Evolutionary conservation across 2,888 invertebrate species (phyloP), one percentile per base, ranked within the genome.

Genomic region (Caenorhabditis auriculariae): DNA sequence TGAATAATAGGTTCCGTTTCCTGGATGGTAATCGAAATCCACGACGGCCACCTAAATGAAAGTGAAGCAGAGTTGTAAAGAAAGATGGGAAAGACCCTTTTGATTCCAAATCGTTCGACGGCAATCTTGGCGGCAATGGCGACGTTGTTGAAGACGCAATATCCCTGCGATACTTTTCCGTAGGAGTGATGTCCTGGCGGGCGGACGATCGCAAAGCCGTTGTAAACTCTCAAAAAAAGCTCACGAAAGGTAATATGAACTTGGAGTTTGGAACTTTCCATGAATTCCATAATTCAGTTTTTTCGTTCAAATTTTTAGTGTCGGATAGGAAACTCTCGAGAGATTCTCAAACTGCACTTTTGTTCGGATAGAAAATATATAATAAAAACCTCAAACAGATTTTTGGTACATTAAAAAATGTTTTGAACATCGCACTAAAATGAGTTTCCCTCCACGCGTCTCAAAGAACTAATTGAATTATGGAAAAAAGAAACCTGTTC

Each of bases 91-190:
- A 21, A 41, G 15, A 17, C 62, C 41, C 48, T 67, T 45, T 63
- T 54, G 23, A 74, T 54, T 21, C 69, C 72, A 15, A 72, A 44
- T 17, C 52, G 45, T 45, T 74, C 71, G 23, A 74, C 52, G 0
- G 74, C 86, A 64, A 91, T 86, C 81, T 91, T 88, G 19, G 95
- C 93, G 45, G 96, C 94, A 75, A 96, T 90, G 42, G 93, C 93
- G 55, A 96, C 89, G 51, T 93, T 92, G 86, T 98, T 98, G 86
- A 96, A 98, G 86, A 93, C 95, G 84, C 98, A 98, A 85, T 96
- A 98, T 51, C 96, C 96, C 82, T 64, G 64, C 19, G 73, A 62
- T 17, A 56, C 38, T 38, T 60, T 69, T n/a, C 70, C 74, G 42
- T 96, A 95, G 1, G 95, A 94, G 77, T 87, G 87, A 72, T 87